Evolutionary conservation across 2,888 invertebrate species (phyloP), one percentile per base, ranked within the genome.

Genomic region (Nomada hirtipes): DNA sequence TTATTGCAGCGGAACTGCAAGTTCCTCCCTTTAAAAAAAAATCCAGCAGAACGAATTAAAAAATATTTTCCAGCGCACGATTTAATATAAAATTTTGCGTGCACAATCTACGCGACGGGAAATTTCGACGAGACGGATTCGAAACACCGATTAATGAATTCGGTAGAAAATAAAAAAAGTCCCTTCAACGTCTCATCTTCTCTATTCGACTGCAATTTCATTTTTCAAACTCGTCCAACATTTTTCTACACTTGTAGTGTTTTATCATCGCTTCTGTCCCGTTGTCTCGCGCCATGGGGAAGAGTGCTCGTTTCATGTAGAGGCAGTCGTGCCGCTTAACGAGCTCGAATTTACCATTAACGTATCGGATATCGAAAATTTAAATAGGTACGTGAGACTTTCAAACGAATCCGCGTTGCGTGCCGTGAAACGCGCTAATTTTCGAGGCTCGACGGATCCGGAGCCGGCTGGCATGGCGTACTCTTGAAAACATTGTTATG

Each of bases 301-400:
- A 53, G 36, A 65, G 59, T 4, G 42, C 65, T 73, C 57, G 65
- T 85, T 69, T 47, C 71, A 61, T n/a, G 36, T 18, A 50, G 64
- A n/a, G 65, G 26, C 61, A 29, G 59, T 57, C 71, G 61, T 9
- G 52, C 47, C 79, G 65, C 78, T 83, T 83, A 83, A 83, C 76
- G 73, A 77, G 76, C 64, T 50, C 68, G 61, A 87, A 81, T 76
- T 85, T 50, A 61, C 79, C 60, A 80, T 70, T 77, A 79, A 72
- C 74, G 77, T 74, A 71, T 72, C 70, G 68, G 76, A 75, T 79
- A 76, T 85, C 76, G 79, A 83, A 83, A 85, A 80, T 76, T 79
- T 29, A 50, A 26, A 52, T 68, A 70, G 68, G 52, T 57, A 44
- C 70, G 69, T 15, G 57, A 53, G 67, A 75, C 55, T 55, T 73